phyloP scores from a whole-genome alignment of 1,140 invertebrate genomes.

The Archegozetes longisetosus region DNA sequence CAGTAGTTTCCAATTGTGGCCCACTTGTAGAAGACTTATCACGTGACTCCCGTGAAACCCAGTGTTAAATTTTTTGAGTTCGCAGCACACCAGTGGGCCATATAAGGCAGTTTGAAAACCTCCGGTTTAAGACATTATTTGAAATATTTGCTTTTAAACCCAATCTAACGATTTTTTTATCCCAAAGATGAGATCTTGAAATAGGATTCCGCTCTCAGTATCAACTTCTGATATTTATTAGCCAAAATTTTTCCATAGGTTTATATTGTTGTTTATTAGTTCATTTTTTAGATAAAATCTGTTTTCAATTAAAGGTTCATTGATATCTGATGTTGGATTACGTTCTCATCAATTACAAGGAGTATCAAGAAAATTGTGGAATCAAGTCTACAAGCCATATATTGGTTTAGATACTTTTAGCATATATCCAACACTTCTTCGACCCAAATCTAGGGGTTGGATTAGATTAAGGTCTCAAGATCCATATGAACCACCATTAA shows the following conservation, averaged over 20 bases:
- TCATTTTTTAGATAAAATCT: background rate
- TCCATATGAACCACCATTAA: conserved; percentile 52
- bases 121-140: no score
- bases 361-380: background rate
- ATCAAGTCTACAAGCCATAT: background rate
- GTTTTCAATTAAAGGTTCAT: background rate
- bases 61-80: no score
- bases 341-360: background rate
- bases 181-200: conserved; percentile 4
- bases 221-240: no score
- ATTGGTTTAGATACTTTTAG: conserved; percentile 36
- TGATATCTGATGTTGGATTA: background rate
- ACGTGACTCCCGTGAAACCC: no score
- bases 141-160: no score
- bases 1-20: no score
- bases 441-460: conserved; percentile 52
- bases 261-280: background rate
- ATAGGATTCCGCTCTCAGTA: background rate
- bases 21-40: no score
- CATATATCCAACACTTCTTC: conserved; percentile 47
- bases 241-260: background rate
- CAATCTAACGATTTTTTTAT: no score
- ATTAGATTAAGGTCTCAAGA: conserved; percentile 36
- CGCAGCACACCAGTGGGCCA: no score
- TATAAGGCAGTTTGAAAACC: no score